A percentile compares a stretch with the other conserved stretches of the same genome.
phyloP scores from a whole-genome alignment of 1,140 invertebrate genomes.

The Drosophila subobscura region DNA sequence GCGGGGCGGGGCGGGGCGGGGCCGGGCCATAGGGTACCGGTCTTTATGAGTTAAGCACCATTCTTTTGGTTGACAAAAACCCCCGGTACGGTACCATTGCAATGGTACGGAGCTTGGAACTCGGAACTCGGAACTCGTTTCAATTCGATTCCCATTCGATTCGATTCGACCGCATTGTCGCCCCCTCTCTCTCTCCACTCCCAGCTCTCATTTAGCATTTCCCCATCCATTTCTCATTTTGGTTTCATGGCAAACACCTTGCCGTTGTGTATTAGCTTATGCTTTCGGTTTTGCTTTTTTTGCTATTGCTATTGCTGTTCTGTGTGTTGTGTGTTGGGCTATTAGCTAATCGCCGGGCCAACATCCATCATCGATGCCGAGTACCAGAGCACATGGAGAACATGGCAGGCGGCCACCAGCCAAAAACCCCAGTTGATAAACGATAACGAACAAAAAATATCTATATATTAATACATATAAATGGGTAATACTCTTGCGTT shows the following conservation, averaged over 20 bases:
- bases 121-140: slow-evolving; percentile 15
- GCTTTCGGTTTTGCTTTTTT: not conserved
- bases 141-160: slow-evolving; percentile 1
- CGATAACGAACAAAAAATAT: slow-evolving; percentile 15
- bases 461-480: not conserved
- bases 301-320: too few relatives aligned
- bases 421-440: slow-evolving; percentile 34
- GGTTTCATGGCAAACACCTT: slow-evolving; percentile 17
- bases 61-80: slow-evolving; percentile 29
- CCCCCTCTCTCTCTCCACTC: slow-evolving; percentile 23
- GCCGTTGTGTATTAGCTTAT: not conserved
- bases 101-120: too few relatives aligned
- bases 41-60: slow-evolving; percentile 42
- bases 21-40: too few relatives aligned
- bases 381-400: slow-evolving; percentile 21
- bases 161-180: slow-evolving; percentile 18
- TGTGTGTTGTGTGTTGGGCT: not conserved
- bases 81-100: too few relatives aligned
- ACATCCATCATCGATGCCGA: slow-evolving; percentile 48
- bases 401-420: slow-evolving; percentile 22
- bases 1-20: too few relatives aligned
- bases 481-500: not conserved
- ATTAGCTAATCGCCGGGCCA: slow-evolving; percentile 44
- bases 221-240: slow-evolving; percentile 27
- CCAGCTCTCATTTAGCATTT: too few relatives aligned